Evolutionary conservation across 2,888 invertebrate genomes (phyloP).

Genomic region (Labia minor): DNA sequence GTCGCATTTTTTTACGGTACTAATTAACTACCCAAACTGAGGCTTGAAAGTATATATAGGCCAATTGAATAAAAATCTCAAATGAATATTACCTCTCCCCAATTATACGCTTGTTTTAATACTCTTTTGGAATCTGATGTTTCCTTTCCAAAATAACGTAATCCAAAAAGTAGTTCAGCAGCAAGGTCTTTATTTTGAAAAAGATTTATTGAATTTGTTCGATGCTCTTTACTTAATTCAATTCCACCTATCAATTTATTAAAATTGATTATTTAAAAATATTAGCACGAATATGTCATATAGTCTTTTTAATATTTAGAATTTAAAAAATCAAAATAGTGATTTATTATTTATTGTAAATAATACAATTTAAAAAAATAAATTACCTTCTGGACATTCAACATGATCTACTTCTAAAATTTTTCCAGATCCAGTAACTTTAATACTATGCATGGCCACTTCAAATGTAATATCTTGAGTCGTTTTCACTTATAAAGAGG

Average conservation of each 20-base stretch:
- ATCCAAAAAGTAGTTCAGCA: conserved; percentile 46
- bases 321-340: no score
- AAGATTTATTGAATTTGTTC: conserved; percentile 41
- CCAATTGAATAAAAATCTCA: no score
- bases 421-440: conserved; percentile 44
- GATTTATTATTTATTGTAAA: conserved; percentile 18
- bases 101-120: conserved; percentile 29
- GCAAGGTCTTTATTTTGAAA: conserved; percentile 44
- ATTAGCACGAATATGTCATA: no score
- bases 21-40: no score
- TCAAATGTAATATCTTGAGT: conserved; percentile 34
- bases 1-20: no score
- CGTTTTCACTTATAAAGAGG: no score
- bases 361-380: conserved; percentile 14
- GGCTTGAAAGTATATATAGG: no score
- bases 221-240: conserved; percentile 32
- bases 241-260: no score
- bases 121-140: conserved; percentile 19
- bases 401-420: conserved; percentile 41
- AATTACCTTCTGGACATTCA: not conserved
- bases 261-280: no score
- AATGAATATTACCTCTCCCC: conserved; percentile 30
- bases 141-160: conserved; percentile 40
- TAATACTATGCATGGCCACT: conserved; percentile 46
- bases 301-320: no score